Evolutionary conservation across 2,113 vertebrate genomes (phyloP).

Genomic region (Aptenodytes patagonicus): DNA sequence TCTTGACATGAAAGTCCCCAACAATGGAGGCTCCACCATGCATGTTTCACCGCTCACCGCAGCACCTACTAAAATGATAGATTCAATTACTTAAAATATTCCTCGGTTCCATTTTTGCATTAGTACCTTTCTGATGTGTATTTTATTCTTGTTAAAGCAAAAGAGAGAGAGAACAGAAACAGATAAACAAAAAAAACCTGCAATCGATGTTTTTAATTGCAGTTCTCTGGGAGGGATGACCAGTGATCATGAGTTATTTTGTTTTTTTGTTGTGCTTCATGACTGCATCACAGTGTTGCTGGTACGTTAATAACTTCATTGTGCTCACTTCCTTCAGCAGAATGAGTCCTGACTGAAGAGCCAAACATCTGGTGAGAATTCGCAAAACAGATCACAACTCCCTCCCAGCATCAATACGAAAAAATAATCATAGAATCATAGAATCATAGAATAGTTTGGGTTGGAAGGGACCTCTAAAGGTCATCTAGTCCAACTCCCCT

Average conservation of each 20-base stretch:
- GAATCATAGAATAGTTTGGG: too few relatives aligned
- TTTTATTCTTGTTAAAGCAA: background rate
- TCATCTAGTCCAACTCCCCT: too few relatives aligned
- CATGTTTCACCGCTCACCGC: background rate
- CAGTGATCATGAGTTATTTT: background rate
- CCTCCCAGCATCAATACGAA: background rate
- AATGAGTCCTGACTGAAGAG: background rate
- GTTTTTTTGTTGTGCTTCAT: background rate
- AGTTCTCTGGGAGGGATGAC: background rate
- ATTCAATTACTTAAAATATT: background rate
- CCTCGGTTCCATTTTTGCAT: background rate
- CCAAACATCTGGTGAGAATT: background rate
- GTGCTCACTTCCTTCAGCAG: background rate
- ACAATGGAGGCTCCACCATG: background rate
- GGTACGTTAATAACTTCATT: background rate
- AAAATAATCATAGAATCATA: background rate
- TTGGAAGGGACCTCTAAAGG: too few relatives aligned
- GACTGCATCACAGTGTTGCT: background rate
- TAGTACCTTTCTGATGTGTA: background rate
- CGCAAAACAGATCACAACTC: background rate
- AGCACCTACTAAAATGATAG: background rate
- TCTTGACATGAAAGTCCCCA: background rate
- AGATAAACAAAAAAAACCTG: background rate
- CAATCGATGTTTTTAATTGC: background rate
- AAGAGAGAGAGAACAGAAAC: background rate